Percentiles rank a stretch among this genome's conserved stretches.
Conservation (phyloP, 1,140 invertebrate species). For the Atta texana region DNA sequence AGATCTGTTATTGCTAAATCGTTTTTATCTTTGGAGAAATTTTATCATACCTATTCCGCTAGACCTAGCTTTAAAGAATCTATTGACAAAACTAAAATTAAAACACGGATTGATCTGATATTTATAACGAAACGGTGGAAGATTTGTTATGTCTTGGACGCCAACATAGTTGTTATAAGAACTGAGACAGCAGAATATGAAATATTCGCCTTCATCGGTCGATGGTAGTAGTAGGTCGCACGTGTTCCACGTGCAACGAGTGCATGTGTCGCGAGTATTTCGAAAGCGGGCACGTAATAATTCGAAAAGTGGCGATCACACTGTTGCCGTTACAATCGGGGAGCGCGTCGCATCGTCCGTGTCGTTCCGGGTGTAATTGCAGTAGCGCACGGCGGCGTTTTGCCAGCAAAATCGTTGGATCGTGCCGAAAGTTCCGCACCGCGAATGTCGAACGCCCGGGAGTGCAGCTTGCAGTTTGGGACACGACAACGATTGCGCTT, state of each 20-base stretch:
- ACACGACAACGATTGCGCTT: slow-evolving; percentile 42
- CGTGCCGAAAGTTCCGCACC: slow-evolving; percentile 37
- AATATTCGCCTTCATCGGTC: slow-evolving; percentile 19
- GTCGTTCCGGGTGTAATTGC: slow-evolving; percentile 22
- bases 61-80: too few species aligned
- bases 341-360: slow-evolving; percentile 4
- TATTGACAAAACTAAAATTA: not conserved
- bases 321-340: slow-evolving; percentile 6
- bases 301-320: slow-evolving; percentile 55
- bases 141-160: slow-evolving; percentile 14
- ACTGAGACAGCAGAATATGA: not conserved
- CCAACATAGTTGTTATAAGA: not conserved
- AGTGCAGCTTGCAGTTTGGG: slow-evolving; percentile 16
- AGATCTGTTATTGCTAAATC: too few species aligned
- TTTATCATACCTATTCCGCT: too few species aligned
- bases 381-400: not conserved
- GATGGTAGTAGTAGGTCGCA: slow-evolving; percentile 40
- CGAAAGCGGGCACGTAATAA: slow-evolving; percentile 51
- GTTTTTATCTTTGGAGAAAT: too few species aligned
- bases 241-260: slow-evolving; percentile 49
- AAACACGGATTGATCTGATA: not conserved
- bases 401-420: slow-evolving; percentile 36
- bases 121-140: slow-evolving; percentile 12
- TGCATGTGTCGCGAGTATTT: slow-evolving; percentile 38
- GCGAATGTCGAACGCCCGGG: slow-evolving; percentile 3